Conservation (phyloP, 1,140 invertebrate species). For the Drepana arcuata region DNA sequence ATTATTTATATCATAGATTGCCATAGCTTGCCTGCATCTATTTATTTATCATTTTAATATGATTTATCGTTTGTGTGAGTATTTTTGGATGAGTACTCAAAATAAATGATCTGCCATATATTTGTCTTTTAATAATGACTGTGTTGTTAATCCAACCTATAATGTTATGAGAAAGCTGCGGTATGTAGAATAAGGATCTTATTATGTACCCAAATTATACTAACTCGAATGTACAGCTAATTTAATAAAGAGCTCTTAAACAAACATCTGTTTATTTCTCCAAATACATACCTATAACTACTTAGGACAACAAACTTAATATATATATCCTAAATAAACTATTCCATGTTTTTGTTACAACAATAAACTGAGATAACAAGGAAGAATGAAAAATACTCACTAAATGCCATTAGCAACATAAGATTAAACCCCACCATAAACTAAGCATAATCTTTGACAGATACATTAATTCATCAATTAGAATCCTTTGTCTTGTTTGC, state of each 20-base stretch:
- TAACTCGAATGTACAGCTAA: slow-evolving; percentile 74
- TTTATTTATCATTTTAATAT: slow-evolving; percentile 66
- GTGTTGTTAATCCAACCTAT: slow-evolving; percentile 59
- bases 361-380: no score
- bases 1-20: slow-evolving; percentile 62
- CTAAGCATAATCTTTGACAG: no score
- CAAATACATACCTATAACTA: background rate
- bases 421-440: no score
- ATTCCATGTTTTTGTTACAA: no score
- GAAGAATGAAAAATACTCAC: no score
- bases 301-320: no score
- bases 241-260: slow-evolving; percentile 71
- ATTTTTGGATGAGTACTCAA: slow-evolving; percentile 63
- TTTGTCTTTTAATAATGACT: slow-evolving; percentile 69
- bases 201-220: slow-evolving; percentile 73
- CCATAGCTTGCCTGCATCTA: slow-evolving; percentile 69
- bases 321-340: no score
- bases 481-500: no score
- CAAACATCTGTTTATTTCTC: slow-evolving; percentile 50
- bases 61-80: slow-evolving; percentile 63
- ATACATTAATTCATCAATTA: no score
- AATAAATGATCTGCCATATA: slow-evolving; percentile 71
- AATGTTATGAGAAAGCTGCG: slow-evolving; percentile 48
- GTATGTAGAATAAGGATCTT: slow-evolving; percentile 65
- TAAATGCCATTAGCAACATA: no score